A percentile compares a stretch with the other conserved stretches of the same genome.
Conservation (phyloP, 2,113 vertebrate species). For the Enhydra lutris region DNA sequence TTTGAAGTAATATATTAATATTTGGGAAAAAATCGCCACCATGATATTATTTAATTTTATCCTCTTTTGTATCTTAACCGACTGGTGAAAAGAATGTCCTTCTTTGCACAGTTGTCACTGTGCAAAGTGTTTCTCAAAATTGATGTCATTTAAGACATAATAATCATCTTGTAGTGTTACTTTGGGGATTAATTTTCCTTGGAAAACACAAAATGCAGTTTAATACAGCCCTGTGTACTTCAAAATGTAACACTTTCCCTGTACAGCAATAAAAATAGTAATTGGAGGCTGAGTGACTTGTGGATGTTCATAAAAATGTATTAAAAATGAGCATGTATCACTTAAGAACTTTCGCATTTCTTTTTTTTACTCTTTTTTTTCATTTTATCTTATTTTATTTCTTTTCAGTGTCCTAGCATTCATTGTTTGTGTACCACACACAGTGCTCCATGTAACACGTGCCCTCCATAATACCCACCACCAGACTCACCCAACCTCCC, state of each 20-base stretch:
- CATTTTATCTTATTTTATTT: no score
- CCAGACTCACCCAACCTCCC: no score
- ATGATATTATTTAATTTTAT: not conserved
- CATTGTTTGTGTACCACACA: no score
- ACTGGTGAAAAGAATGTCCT: not conserved
- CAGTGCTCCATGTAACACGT: no score
- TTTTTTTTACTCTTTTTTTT: no score
- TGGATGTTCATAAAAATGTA: conserved; percentile 46
- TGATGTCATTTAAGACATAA: not conserved
- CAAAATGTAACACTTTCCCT: not conserved
- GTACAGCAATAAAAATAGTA: conserved; percentile 52
- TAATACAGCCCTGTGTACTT: not conserved
- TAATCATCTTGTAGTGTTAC: not conserved
- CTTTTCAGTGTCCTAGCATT: no score
- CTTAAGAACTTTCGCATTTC: conserved; percentile 54
- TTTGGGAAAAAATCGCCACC: not conserved
- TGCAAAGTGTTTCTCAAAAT: not conserved
- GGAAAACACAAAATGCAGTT: conserved; percentile 32
- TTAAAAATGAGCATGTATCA: conserved; percentile 66
- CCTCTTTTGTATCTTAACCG: not conserved
- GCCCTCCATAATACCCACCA: no score
- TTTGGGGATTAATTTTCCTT: not conserved
- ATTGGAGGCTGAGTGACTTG: conserved; percentile 49
- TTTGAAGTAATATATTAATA: not conserved
- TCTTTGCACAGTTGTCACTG: not conserved